Evolutionary conservation across 1,140 invertebrate species (phyloP).

Genomic region (Danaus melanippus): DNA sequence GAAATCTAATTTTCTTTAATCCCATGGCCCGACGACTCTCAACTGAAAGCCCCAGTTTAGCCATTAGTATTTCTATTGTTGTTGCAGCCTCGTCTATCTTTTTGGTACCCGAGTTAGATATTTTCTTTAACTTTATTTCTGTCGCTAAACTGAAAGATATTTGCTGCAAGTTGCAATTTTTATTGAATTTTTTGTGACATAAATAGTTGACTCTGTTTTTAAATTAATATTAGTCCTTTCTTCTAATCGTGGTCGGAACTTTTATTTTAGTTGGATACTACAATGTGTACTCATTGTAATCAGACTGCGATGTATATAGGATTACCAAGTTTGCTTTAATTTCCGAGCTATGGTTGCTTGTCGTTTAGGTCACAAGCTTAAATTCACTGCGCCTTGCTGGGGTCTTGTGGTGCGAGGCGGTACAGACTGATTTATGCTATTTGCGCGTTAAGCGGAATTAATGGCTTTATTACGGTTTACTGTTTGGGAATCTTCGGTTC

Average conservation of each 20-base stretch:
- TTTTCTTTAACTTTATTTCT: no score
- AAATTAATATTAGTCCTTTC: no score
- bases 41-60: conserved; percentile 31
- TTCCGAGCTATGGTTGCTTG: conserved; percentile 27
- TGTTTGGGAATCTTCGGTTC: conserved; percentile 9
- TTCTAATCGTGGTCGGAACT: no score
- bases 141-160: no score
- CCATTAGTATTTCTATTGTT: conserved; percentile 48
- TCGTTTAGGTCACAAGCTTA: conserved; percentile 34
- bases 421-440: conserved; percentile 67
- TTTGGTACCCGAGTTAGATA: conserved; percentile 12
- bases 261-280: no score
- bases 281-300: no score
- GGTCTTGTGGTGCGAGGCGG: conserved; percentile 27
- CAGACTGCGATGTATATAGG: background rate
- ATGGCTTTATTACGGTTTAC: conserved; percentile 66
- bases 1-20: conserved; percentile 71
- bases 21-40: conserved; percentile 43
- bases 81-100: conserved; percentile 12
- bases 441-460: conserved; percentile 67
- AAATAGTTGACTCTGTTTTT: no score
- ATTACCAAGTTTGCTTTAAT: conserved; percentile 36
- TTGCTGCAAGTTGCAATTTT: no score
- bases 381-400: conserved; percentile 24
- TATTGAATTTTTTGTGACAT: no score